Evolutionary conservation across 2,888 invertebrate species (phyloP), one percentile per base, ranked within the genome.

Genomic region (Palloptera scutellata): DNA sequence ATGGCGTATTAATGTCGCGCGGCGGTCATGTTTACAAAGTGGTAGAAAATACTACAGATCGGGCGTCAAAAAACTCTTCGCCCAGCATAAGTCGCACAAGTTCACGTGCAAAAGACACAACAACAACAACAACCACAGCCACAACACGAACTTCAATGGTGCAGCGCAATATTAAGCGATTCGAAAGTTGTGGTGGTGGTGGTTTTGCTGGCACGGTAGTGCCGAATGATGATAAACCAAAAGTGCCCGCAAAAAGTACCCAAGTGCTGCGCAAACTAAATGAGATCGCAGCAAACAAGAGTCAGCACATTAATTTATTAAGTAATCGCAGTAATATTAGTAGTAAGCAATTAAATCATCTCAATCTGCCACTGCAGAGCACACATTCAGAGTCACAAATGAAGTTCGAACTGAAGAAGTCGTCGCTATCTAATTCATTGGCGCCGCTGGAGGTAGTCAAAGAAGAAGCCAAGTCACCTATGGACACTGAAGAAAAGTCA

Each of bases 1-100:
- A 78, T 81, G 88, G 86, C 81, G 88, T 87, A 53, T 74, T 86
- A 68, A 74, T 79, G 79, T 78, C 80, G 73, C 85, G 82, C 74
- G 86, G 82, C 61, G 76, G 83, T 13, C 81, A 82, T 69, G 81
- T 85, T 68, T 85, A 84, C 75, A 85, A 85, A 77, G 80, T 85
- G 19, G 81, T 84, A 65, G 81, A 83, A 64, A 80, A 81, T 54
- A 13, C 66, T 17, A 30, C 40, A 19, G 8, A 30, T 15, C 62
- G 45, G 48, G 13, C 19, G 52, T 51, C 54, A 30, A 59, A 70
- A 55, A 54, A 70, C 20, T 11, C 60, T 11, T 64, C 70, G 54
- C 42, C 66, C n/a, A 60, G 68, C 64, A 9, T 70, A 57, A 66
- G 70, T 73, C 68, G 67, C 13, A 59, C 59, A 9, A 48, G 15